Conservation (phyloP, 2,888 invertebrate genomes). For the Ametastegia equiseti region DNA sequence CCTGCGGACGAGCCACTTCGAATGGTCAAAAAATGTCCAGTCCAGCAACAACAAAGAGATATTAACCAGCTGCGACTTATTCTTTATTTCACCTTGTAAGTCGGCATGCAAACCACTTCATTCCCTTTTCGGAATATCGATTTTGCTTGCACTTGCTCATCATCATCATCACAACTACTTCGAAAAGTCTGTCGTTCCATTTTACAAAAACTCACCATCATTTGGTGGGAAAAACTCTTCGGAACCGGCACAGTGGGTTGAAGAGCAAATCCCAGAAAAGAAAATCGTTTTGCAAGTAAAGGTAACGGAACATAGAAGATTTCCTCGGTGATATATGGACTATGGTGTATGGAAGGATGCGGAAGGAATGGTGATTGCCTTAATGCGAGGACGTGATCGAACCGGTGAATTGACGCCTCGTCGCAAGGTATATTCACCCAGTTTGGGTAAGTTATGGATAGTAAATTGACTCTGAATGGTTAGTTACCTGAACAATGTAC, state of each 20-base stretch:
- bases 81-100: background rate
- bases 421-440: background rate
- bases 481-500: slow-evolving; percentile 62
- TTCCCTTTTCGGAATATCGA: background rate
- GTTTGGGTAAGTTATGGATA: slow-evolving; percentile 56
- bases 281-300: too few species aligned
- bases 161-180: background rate
- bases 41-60: slow-evolving; percentile 12
- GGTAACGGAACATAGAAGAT: too few species aligned
- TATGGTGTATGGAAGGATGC: background rate
- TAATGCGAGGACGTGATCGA: background rate
- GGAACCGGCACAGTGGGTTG: too few species aligned
- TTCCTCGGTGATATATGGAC: too few species aligned
- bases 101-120: background rate
- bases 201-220: too few species aligned
- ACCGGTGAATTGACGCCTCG: background rate
- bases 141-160: background rate
- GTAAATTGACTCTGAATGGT: slow-evolving; percentile 59
- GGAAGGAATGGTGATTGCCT: background rate
- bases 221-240: too few species aligned
- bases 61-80: background rate
- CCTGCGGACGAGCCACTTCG: slow-evolving; percentile 25
- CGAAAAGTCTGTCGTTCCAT: background rate
- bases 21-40: background rate
- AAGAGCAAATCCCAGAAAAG: too few species aligned